A percentile compares a stretch with the other conserved stretches of the same genome.
phyloP scores from a whole-genome alignment of 2,888 invertebrate species.

The Athetis lepigone region DNA sequence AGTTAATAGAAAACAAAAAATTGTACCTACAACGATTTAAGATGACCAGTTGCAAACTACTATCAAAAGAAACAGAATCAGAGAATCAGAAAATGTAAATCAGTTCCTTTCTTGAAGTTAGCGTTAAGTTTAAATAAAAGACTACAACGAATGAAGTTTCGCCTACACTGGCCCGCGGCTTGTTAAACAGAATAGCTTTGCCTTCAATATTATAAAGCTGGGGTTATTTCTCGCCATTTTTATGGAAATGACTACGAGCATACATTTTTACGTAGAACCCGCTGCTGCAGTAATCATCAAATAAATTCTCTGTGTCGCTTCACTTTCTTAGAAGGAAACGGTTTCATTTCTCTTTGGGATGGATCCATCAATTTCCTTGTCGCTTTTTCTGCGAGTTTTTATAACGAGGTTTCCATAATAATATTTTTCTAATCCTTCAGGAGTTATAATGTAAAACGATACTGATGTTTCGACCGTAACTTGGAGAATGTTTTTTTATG shows the following conservation, averaged over 20 bases:
- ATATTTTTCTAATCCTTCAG: background rate
- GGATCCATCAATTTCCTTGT: background rate
- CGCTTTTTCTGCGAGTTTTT: background rate
- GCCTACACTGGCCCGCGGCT: slow-evolving; percentile 22
- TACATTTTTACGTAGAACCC: background rate
- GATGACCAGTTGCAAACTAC: background rate
- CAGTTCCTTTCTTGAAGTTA: background rate
- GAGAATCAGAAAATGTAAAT: slow-evolving; percentile 14
- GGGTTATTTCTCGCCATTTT: slow-evolving; percentile 17
- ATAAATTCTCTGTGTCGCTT: background rate
- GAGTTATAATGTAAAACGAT: background rate
- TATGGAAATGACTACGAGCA: slow-evolving; percentile 5
- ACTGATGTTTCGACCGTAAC: no score
- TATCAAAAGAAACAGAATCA: slow-evolving; percentile 11
- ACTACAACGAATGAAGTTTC: slow-evolving; percentile 14
- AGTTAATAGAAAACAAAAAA: background rate
- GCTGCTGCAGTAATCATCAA: background rate
- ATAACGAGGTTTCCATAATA: background rate
- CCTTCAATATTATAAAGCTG: slow-evolving; percentile 13
- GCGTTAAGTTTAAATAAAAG: slow-evolving; percentile 15
- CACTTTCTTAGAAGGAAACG: background rate
- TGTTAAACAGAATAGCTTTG: slow-evolving; percentile 11
- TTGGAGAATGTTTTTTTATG: background rate
- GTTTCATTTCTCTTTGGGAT: background rate
- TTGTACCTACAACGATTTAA: background rate